These are phyloP conservation scores for Dendronephthya gigantea DNA, from an alignment of 64 coral and sea anemone species.

Conservation along the genomic window DNA sequence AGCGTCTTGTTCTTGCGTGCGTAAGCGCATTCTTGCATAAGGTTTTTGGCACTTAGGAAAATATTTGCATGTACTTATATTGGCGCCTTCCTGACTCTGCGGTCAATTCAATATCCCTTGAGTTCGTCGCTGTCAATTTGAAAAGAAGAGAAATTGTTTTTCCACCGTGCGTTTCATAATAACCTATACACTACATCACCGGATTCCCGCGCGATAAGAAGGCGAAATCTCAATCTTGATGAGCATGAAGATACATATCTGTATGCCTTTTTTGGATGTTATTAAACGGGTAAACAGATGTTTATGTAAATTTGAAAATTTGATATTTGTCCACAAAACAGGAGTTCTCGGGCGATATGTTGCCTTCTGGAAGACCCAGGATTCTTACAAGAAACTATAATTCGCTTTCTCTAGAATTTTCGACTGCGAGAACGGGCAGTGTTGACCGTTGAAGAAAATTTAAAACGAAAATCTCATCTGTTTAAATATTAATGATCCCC, in stretches of 20 bases:
- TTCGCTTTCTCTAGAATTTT: no score
- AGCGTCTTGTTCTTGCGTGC: background rate
- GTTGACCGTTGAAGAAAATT: background rate
- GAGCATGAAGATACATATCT: background rate
- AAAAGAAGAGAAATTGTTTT: background rate
- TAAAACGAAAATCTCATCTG: background rate
- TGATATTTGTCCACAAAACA: background rate
- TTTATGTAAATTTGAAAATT: background rate
- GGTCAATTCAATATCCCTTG: background rate
- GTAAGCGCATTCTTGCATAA: background rate
- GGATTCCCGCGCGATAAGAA: background rate
- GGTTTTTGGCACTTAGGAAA: background rate
- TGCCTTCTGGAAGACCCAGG: background rate
- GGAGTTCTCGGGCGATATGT: background rate
- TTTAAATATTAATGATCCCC: background rate
- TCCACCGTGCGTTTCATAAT: background rate
- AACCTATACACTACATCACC: background rate
- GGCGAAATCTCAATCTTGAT: background rate
- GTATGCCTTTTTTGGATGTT: background rate
- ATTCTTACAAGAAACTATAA: no score
- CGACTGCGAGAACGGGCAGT: no score
- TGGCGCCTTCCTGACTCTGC: background rate
- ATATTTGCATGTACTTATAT: background rate
- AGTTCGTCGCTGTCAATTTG: no score
- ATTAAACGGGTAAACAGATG: background rate